Base-by-base conservation (phyloP, 2,888 invertebrate species). In the Seira ritae region DNA sequence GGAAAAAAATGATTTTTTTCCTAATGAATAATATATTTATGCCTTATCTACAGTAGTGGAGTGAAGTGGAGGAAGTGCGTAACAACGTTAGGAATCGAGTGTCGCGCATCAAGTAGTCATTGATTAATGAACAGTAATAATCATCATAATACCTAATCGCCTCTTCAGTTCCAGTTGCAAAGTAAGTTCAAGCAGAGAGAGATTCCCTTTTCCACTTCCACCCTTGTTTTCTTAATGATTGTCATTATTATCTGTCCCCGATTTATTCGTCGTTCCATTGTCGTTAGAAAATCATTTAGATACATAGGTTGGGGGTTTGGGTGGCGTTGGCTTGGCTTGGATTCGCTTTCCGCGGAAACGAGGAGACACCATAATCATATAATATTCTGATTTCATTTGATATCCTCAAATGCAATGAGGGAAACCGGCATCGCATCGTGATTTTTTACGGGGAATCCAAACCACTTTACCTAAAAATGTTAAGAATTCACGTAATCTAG, bases 61-160 rank as follows among this genome's bases (percentile, higher is more conserved):
- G n/a, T n/a, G n/a, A n/a, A n/a, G n/a, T n/a, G n/a, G n/a, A n/a
- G n/a, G n/a, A n/a, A n/a, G n/a, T n/a, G n/a, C n/a, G n/a, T n/a
- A n/a, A 42, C 4, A 50, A 22, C 8, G 6, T 46, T 46, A 12
- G 46, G 46, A 60, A 72, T 62, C 67, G 50, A 79, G 79, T 79
- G 79, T 79, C 79, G 79, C 67, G 75, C 79, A 79, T 79, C 79
- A 79, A 79, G 72, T 72, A 79, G 79, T 72, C 79, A 79, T 79
- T 79, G 79, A 79, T 79, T 79, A 79, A 79, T 79, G 79, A 79
- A 79, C 22, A 46, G 79, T 72, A 79, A 79, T 79, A 79, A 79
- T 79, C 31, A 79, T 66, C 66, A n/a, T n/a, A n/a, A n/a, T 24
- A 73, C 65, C 42, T 62, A 55, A 19, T 55, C 62, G 67, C 31